These are phyloP conservation scores for Cyclopterus lumpus DNA, from an alignment of 2,797 vertebrate species.

Conservation along the genomic window DNA sequence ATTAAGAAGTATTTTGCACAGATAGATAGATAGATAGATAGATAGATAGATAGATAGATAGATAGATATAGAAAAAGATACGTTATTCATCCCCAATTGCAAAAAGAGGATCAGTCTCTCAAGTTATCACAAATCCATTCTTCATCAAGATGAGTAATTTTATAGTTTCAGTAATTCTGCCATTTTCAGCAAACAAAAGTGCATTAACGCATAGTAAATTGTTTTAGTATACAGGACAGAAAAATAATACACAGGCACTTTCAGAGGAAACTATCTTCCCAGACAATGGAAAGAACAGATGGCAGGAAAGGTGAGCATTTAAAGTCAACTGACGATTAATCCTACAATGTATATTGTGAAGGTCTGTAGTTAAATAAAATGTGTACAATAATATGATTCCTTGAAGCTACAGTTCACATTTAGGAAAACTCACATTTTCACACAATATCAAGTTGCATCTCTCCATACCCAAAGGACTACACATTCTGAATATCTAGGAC, in stretches of 20 bases:
- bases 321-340: neutral
- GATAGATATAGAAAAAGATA: too few relatives aligned
- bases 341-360: neutral
- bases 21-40: neutral
- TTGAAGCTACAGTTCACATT: neutral
- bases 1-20: conserved; percentile 36
- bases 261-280: neutral
- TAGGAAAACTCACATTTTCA: neutral
- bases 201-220: neutral
- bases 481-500: neutral
- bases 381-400: neutral
- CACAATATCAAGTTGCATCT: neutral
- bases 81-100: too few relatives aligned
- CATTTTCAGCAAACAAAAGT: neutral
- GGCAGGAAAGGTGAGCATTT: neutral
- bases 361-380: neutral
- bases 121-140: neutral
- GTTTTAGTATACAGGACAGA: neutral
- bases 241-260: neutral
- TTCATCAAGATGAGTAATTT: neutral
- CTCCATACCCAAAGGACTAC: neutral
- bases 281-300: neutral
- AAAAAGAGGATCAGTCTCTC: neutral
- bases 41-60: too few relatives aligned
- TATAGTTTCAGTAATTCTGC: neutral